Base-by-base conservation (phyloP, 2,113 vertebrate genomes). In the Etheostoma cragini region DNA sequence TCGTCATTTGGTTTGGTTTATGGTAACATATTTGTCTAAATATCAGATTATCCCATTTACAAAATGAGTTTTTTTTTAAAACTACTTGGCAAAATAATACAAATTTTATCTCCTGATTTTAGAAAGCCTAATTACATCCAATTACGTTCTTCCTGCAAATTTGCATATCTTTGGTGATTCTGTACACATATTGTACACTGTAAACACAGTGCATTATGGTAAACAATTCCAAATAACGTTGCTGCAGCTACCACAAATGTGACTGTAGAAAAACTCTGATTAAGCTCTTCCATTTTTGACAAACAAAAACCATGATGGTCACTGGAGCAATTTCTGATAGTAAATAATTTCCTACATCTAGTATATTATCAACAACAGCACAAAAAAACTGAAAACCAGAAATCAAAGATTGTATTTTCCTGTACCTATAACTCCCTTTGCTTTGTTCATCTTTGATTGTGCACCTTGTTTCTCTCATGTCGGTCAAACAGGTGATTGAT, bases 401-500 rank as follows among this genome's bases (percentile, higher is more conserved):
- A 38, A 38, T 38, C n/a, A 19, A 16, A 33, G 15, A 33, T 16
- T 8, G 7, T 54, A 38, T 17, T 26, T 49, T 35, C 14, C 53
- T 33, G 8, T 47, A n/a, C 61, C 45, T 38, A 11, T 26, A 21
- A 50, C 17, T 14, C 24, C 38, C 11, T 22, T 22, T 14, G 19
- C 38, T 16, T 26, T 65, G 33, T 65, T 70, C 5, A 0, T 19
- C 49, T 50, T 54, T 22, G 56, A 61, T 24, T 42, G 15, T 46
- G n/a, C 45, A 52, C 66, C 22, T 67, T 33, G 75, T 72, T 47
- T 76, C 17, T 54, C 50, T 67, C 88, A 77, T n/a, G 71, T 78
- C 21, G 13, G 56, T 67, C 72, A 77, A 79, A 82, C 72, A 71
- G 80, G 66, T 86, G 87, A 87, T 26, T 75, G 72, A 83, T 70